phyloP scores from a whole-genome alignment of 2,797 vertebrate species.

The Sardinella longiceps region DNA sequence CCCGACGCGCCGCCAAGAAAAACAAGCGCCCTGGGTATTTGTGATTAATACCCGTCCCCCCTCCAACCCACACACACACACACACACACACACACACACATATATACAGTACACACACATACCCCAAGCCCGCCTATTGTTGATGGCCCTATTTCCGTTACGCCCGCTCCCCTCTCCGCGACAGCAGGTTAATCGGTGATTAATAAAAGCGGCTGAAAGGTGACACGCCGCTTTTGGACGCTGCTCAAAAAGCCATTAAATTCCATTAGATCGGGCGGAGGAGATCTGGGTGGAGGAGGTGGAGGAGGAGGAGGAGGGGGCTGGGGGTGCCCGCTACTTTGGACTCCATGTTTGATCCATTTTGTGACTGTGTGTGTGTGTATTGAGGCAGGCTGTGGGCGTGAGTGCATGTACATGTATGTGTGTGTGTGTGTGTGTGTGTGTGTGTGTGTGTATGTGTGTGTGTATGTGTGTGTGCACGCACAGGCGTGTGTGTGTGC shows the following conservation, averaged over 20 bases:
- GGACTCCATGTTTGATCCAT: neutral
- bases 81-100: neutral
- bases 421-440: neutral
- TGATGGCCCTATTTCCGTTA: slow-evolving; percentile 33
- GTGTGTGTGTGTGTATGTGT: slow-evolving; percentile 15
- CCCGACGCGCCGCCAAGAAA: slow-evolving; percentile 46
- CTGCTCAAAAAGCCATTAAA: slow-evolving; percentile 34
- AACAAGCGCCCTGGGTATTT: slow-evolving; percentile 51
- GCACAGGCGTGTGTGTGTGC: neutral
- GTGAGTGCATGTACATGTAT: neutral
- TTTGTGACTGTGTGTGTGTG: slow-evolving; percentile 13
- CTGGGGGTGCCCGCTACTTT: slow-evolving; percentile 8
- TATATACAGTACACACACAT: neutral
- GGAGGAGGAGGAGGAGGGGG: slow-evolving; percentile 3
- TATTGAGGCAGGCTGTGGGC: too few relatives aligned
- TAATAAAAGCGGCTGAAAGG: slow-evolving; percentile 39
- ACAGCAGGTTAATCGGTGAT: slow-evolving; percentile 45
- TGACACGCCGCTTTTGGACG: slow-evolving; percentile 22
- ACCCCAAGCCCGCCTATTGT: slow-evolving; percentile 8
- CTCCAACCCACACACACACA: neutral
- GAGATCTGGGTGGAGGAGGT: neutral
- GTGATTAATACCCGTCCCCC: slow-evolving; percentile 27
- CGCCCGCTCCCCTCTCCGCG: neutral
- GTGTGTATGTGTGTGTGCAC: neutral
- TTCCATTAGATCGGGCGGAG: slow-evolving; percentile 19